Conservation (phyloP, 2,797 vertebrate species). For the Trachurus trachurus region DNA sequence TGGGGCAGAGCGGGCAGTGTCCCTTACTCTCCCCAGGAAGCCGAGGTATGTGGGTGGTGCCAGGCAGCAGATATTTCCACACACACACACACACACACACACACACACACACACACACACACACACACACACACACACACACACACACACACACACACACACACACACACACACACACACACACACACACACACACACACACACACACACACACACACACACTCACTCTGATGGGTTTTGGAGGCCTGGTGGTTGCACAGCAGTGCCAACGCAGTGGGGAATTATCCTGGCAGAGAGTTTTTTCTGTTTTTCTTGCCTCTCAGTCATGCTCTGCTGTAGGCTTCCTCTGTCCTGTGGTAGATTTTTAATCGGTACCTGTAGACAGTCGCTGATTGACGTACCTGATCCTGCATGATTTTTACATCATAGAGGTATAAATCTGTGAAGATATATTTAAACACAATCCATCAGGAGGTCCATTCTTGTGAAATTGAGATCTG, state of each 20-base stretch:
- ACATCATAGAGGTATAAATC: not conserved
- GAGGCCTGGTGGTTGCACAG: slow-evolving; percentile 40
- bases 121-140: too few relatives aligned
- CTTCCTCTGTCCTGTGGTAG: slow-evolving; percentile 22
- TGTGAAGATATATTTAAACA: slow-evolving; percentile 11
- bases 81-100: too few relatives aligned
- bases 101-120: too few relatives aligned
- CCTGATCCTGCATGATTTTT: not conserved
- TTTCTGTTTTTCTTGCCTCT: slow-evolving; percentile 41
- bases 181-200: too few relatives aligned
- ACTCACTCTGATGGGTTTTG: slow-evolving; percentile 38
- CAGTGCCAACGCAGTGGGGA: slow-evolving; percentile 46
- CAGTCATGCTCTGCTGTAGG: slow-evolving; percentile 29
- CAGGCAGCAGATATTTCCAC: slow-evolving; percentile 54
- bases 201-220: too few relatives aligned
- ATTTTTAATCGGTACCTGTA: slow-evolving; percentile 28
- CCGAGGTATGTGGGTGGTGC: slow-evolving; percentile 56
- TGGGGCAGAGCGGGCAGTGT: slow-evolving; percentile 66
- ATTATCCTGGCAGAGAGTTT: slow-evolving; percentile 48
- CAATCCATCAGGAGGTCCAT: not conserved
- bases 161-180: too few relatives aligned
- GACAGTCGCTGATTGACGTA: slow-evolving; percentile 1
- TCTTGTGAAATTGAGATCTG: slow-evolving; percentile 4
- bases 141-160: too few relatives aligned
- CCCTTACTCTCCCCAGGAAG: slow-evolving; percentile 62